These are phyloP conservation scores for Calyptommatus sinebrachiatus DNA, from an alignment of 2,113 vertebrate species.

Conservation along the genomic window DNA sequence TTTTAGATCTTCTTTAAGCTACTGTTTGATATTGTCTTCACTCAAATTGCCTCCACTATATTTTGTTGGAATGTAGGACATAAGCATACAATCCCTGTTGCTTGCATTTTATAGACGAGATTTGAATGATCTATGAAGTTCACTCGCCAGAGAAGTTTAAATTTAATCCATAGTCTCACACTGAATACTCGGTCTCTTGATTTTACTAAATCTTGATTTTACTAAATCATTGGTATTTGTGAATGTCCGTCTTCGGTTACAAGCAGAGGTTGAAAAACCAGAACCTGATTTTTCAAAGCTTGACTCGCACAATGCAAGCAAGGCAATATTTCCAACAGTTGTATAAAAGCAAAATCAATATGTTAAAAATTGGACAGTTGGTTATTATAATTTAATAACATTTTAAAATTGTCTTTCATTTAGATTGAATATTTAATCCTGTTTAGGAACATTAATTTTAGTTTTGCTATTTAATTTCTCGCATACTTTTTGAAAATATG, in stretches of 20 bases:
- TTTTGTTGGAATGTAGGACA: background rate
- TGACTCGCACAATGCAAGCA: too few relatives aligned
- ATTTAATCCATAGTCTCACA: background rate
- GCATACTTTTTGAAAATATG: background rate
- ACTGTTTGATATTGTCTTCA: too few relatives aligned
- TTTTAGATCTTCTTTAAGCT: background rate
- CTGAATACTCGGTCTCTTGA: background rate
- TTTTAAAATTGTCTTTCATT: background rate
- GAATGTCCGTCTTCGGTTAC: too few relatives aligned
- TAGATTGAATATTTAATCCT: background rate
- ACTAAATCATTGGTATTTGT: background rate
- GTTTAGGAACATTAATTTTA: rapidly evolving
- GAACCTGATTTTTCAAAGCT: too few relatives aligned
- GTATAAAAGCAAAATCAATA: constrained; percentile 17
- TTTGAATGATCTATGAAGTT: background rate
- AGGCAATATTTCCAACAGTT: background rate
- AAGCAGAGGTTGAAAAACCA: too few relatives aligned
- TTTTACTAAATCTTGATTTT: background rate
- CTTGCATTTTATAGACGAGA: background rate
- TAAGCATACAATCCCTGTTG: background rate
- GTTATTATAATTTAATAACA: background rate
- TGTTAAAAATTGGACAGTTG: too few relatives aligned
- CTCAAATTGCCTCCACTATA: background rate
- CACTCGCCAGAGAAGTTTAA: background rate
- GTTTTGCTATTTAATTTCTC: background rate